Conservation (phyloP, 2,113 vertebrate species). For the Prunella fulvescens region DNA sequence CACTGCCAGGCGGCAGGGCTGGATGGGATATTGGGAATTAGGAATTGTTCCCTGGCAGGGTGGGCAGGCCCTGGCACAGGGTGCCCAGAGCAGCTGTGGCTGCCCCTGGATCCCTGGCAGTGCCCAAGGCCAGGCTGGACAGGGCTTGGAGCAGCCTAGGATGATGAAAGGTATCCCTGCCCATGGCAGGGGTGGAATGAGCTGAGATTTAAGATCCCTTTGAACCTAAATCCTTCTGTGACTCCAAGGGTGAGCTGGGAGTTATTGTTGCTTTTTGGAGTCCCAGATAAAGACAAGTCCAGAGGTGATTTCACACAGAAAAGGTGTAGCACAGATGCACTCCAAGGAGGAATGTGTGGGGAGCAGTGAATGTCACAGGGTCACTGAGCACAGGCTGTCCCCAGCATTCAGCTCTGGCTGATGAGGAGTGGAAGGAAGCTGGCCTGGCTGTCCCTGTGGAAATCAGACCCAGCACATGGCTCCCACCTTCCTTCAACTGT, state of each 20-base stretch:
- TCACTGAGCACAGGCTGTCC: background rate
- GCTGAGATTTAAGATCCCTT: background rate
- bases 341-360: background rate
- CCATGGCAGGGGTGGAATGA: background rate
- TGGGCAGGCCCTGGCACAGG: background rate
- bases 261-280: background rate
- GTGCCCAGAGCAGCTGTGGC: background rate
- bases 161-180: background rate
- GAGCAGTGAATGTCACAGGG: background rate
- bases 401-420: background rate
- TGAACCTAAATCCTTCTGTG: background rate
- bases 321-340: background rate
- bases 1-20: fast-evolving
- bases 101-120: background rate
- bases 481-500: background rate
- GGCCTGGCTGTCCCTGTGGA: background rate
- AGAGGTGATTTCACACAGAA: fast-evolving
- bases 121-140: background rate
- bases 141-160: background rate
- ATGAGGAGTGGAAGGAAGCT: background rate
- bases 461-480: background rate
- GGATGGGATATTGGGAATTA: background rate
- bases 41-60: background rate
- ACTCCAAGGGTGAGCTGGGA: background rate
- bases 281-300: background rate